Evolutionary conservation across 1,140 invertebrate species (phyloP), one percentile per base, ranked within the genome.

Genomic region (Pteromalus puparum): DNA sequence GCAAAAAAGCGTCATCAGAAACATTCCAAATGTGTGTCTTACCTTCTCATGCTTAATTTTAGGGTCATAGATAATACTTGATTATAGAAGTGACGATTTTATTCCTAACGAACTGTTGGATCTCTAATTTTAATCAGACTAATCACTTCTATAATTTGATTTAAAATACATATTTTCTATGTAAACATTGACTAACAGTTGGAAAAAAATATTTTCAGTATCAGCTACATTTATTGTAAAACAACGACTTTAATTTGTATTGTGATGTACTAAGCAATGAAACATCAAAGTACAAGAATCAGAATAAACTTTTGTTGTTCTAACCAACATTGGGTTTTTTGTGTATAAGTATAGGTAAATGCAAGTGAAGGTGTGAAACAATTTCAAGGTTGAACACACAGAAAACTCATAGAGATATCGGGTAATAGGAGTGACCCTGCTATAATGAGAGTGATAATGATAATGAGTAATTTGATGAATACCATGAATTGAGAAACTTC

Each of bases 141-240:
- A 10, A 42, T 67, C 30, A 24, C 77, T 42, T 79, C 61, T 13
- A 83, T 83, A 83, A 83, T 28, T 61, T 48, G 38, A 67, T 42
- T 78, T 46, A 28, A 75, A 28, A 68, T 77, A 73, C 67, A 77
- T 38, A 61, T 77, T 18, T 67, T 53, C 3, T 53, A 12, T 53
- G 18, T 48, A 68, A 78, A 70, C 24, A 28, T 82, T 10, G 76
- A 73, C 13, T 24, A 86, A 85, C 24, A 76, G 34, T 75, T 67
- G 3, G 30, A 46, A 73, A 70, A 81, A 81, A 76, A 75, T 30
- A 90, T 89, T 91, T 91, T 90, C 91, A 91, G 90, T 91, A 91
- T 91, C 90, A 91, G 90, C 85, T 85, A 75, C 85, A 83, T 78
- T 26, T 24, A 38, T 38, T 28, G 21, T 68, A 34, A 61, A 28